A percentile compares a stretch with the other conserved stretches of the same genome.
Evolutionary conservation across 2,797 vertebrate genomes (phyloP).

Genomic region (Mormyrus proboscirostris): DNA sequence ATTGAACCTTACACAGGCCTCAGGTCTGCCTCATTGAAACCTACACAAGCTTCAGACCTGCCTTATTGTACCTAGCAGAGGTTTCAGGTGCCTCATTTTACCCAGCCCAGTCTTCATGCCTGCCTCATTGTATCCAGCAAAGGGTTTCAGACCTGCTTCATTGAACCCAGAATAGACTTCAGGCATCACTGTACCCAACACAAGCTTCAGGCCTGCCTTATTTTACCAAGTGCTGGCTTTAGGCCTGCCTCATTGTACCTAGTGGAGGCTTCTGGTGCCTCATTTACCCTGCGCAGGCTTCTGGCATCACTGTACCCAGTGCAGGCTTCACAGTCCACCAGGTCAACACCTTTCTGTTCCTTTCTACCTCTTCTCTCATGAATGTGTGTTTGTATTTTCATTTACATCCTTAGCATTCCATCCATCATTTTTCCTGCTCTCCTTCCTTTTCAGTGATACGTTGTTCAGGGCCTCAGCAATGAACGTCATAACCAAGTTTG

Average conservation of each 20-base stretch:
- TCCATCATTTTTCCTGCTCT: constrained; percentile 52
- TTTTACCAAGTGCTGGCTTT: neutral
- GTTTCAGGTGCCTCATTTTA: too few species aligned
- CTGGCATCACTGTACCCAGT: neutral
- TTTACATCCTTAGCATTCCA: constrained; percentile 30
- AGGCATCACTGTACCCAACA: neutral
- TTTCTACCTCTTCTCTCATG: constrained; percentile 8
- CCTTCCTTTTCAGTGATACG: constrained; percentile 58
- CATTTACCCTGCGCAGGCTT: neutral
- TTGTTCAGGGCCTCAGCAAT: constrained; percentile 49
- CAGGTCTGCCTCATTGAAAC: neutral
- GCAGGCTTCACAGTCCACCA: neutral
- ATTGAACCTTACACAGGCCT: neutral
- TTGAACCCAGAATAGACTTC: neutral
- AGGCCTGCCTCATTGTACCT: neutral
- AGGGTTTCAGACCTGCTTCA: neutral
- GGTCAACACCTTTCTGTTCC: neutral
- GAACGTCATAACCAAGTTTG: constrained; percentile 44
- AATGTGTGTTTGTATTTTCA: constrained; percentile 25
- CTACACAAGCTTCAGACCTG: neutral
- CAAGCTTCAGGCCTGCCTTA: neutral
- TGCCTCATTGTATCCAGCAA: neutral
- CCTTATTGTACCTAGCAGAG: neutral
- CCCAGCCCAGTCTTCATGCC: too few species aligned
- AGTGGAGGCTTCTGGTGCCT: neutral